phyloP scores from a whole-genome alignment of 1,140 invertebrate species.

The Ceratina calcarata region DNA sequence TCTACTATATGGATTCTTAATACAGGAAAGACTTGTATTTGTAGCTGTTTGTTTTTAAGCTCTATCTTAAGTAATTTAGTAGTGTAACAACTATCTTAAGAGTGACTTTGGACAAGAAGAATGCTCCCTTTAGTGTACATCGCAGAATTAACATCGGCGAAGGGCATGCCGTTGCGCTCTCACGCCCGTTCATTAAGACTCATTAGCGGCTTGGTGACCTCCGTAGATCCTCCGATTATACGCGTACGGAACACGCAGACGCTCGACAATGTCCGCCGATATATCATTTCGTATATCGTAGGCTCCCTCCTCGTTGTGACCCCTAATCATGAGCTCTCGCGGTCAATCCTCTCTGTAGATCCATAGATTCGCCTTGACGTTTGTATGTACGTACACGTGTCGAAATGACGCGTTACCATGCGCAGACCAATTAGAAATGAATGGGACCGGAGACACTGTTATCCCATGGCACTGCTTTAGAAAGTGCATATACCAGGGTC shows the following conservation, averaged over 20 bases:
- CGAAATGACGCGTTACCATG: constrained; percentile 9
- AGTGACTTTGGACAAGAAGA: background rate
- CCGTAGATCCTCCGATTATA: constrained; percentile 41
- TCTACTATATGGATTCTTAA: too few species aligned
- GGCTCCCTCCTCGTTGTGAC: background rate
- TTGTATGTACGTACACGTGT: constrained; percentile 6
- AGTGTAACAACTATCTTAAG: too few species aligned
- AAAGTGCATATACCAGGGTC: background rate
- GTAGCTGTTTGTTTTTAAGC: too few species aligned
- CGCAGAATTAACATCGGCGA: constrained; percentile 50
- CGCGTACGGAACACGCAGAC: constrained; percentile 22
- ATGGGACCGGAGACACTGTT: background rate
- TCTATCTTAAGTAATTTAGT: too few species aligned
- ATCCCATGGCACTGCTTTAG: background rate
- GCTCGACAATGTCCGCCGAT: constrained; percentile 31
- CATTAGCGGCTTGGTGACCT: constrained; percentile 57
- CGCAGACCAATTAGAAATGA: constrained; percentile 18
- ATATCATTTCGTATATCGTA: constrained; percentile 47
- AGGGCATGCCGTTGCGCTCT: constrained; percentile 45
- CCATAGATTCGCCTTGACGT: too few species aligned
- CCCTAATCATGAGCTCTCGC: constrained; percentile 20
- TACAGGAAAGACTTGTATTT: too few species aligned
- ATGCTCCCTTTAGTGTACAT: constrained; percentile 37
- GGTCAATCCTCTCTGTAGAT: background rate
- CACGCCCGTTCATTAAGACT: constrained; percentile 63